Base-by-base conservation (phyloP, 2,797 vertebrate genomes). In the Loris lydekkerianus region DNA sequence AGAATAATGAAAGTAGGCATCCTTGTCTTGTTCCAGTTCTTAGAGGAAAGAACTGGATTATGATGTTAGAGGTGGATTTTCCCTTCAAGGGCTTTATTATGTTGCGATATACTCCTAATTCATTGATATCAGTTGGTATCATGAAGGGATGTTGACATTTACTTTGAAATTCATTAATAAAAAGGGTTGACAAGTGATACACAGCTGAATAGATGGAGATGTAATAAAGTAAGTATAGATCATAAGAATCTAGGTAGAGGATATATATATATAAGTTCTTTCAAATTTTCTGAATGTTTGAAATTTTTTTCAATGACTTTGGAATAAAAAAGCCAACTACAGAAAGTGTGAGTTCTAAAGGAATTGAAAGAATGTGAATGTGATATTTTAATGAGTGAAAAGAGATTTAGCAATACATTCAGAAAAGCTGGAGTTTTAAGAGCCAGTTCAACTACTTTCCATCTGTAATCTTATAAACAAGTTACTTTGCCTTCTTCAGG, bases 331-430 rank as follows among this genome's bases (percentile, higher is more conserved):
- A 31, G 40, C 4, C 15, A 40, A 65, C 70, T 43, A 80, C 18
- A 93, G 65, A 70, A 61, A 90, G 70, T 46, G 6, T 61, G 27
- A 84, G 60, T 65, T 85, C 56, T 86, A 37, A 70, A 21, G 23
- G 40, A 34, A 20, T 60, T 86, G 60, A 3, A 67, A 78, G 6
- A 37, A 46, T 65, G 46, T 76, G 27, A 21, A 76, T 88, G 25
- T 65, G 60, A 34, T 23, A 67, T 40, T 89, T 63, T 37, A 67
- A 53, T 53, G 67, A 77, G 11, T 21, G 43, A 17, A 69, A 2
- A 46, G 13, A 89, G 40, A 11, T 94, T 61, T 69, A 37, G 40
- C 20, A 61, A 88, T 75, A 88, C 31, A 91, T 84, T 91, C 29
- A 46, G 23, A 91, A 72, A 40, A 89, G 49, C 7, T 84, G 40